phyloP scores from a whole-genome alignment of 2,797 vertebrate species.

The Sebastes minor region DNA sequence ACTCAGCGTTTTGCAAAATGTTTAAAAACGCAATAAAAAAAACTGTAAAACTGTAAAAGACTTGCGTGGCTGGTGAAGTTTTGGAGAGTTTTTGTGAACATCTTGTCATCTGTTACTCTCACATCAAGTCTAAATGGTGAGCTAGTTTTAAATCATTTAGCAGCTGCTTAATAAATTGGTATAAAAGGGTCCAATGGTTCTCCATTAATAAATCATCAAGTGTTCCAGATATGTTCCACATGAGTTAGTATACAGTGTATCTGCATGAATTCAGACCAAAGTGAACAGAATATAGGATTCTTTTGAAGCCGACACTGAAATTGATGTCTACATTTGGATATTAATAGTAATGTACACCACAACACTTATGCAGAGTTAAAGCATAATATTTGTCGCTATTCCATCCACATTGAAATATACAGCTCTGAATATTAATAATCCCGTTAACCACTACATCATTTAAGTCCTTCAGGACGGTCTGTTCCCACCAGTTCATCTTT shows the following conservation, averaged over 20 bases:
- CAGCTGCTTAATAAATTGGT: background rate
- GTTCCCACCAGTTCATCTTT: background rate
- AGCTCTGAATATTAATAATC: background rate
- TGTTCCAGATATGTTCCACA: background rate
- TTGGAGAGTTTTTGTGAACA: background rate
- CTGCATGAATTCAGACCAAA: background rate
- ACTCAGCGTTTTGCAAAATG: too few species aligned
- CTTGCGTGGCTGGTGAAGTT: background rate
- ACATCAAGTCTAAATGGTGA: background rate
- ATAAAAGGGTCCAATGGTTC: background rate
- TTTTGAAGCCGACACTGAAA: background rate
- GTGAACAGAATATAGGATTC: background rate
- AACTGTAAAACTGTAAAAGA: background rate
- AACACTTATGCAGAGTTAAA: background rate
- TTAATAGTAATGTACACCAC: background rate
- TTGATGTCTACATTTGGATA: background rate
- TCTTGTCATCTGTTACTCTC: background rate
- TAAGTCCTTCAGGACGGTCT: background rate
- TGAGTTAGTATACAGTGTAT: background rate
- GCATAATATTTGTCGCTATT: background rate
- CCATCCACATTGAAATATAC: too few species aligned
- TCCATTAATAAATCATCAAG: background rate
- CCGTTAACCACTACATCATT: background rate
- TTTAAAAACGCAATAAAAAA: too few species aligned
- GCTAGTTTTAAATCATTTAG: background rate